A percentile compares a stretch with the other conserved stretches of the same genome.
Conservation (phyloP, 2,888 invertebrate species). For the Eledone cirrhosa region DNA sequence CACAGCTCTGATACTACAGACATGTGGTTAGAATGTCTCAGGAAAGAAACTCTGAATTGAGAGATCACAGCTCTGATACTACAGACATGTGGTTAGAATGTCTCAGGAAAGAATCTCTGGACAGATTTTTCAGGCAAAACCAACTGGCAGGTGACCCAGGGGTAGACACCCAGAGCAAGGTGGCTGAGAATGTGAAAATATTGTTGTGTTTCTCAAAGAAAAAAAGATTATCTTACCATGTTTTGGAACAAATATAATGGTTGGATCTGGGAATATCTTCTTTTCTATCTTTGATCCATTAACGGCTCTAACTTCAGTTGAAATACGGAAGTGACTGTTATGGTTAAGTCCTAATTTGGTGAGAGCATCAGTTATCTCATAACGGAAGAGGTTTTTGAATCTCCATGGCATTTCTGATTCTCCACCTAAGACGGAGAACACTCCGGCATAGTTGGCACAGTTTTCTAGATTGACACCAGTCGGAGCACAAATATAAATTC, state of each 20-base stretch:
- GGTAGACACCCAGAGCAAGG: too few species aligned
- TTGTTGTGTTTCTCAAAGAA: too few species aligned
- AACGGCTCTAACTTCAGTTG: slow-evolving; percentile 18
- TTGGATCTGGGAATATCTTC: slow-evolving; percentile 28
- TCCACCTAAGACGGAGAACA: slow-evolving; percentile 31
- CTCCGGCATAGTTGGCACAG: slow-evolving; percentile 30
- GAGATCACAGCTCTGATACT: too few species aligned
- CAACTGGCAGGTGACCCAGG: too few species aligned
- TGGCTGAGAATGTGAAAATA: too few species aligned
- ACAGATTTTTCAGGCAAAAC: too few species aligned
- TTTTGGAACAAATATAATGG: slow-evolving; percentile 28
- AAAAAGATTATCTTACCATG: background rate
- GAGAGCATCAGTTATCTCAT: slow-evolving; percentile 28
- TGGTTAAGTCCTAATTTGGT: slow-evolving; percentile 21
- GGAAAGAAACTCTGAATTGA: too few species aligned
- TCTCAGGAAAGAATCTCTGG: too few species aligned
- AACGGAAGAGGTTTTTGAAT: slow-evolving; percentile 30
- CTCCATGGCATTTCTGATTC: slow-evolving; percentile 32
- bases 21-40: too few species aligned
- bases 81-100: too few species aligned
- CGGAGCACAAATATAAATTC: slow-evolving; percentile 29
- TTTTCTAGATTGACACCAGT: slow-evolving; percentile 14
- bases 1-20: too few species aligned
- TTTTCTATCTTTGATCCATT: slow-evolving; percentile 22
- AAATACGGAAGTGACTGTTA: slow-evolving; percentile 23